These are phyloP conservation scores for Anguilla anguilla DNA, from an alignment of 2,797 vertebrate species.

Conservation along the genomic window DNA sequence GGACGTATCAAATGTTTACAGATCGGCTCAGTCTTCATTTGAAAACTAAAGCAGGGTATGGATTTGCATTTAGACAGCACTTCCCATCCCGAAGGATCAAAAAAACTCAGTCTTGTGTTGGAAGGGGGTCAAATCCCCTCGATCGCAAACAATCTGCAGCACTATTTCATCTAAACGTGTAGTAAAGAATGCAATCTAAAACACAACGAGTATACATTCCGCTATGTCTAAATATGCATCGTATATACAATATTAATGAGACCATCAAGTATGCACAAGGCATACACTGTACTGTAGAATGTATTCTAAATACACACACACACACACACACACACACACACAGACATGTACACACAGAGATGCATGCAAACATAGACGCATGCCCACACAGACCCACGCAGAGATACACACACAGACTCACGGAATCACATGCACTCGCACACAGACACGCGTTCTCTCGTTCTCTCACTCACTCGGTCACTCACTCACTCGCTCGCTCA, in stretches of 20 bases:
- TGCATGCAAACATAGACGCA: neutral
- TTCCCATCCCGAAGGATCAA: conserved; percentile 11
- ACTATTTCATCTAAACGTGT: neutral
- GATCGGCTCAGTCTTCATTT: neutral
- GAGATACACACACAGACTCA: no score
- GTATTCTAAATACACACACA: neutral
- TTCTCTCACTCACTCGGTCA: no score
- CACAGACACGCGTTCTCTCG: no score
- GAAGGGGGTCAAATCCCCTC: neutral
- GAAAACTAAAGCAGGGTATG: neutral
- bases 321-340: neutral
- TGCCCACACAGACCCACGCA: neutral
- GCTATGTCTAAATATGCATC: neutral
- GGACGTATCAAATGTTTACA: neutral
- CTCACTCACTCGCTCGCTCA: no score
- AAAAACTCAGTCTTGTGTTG: neutral
- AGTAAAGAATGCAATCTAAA: neutral
- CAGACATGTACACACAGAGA: neutral
- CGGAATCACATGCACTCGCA: no score
- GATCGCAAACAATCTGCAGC: neutral
- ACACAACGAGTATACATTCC: neutral
- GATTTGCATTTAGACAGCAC: conserved; percentile 11
- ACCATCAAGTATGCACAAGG: neutral
- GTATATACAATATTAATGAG: neutral
- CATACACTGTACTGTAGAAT: neutral